phyloP scores from a whole-genome alignment of 2,113 vertebrate species.

The Solea senegalensis region DNA sequence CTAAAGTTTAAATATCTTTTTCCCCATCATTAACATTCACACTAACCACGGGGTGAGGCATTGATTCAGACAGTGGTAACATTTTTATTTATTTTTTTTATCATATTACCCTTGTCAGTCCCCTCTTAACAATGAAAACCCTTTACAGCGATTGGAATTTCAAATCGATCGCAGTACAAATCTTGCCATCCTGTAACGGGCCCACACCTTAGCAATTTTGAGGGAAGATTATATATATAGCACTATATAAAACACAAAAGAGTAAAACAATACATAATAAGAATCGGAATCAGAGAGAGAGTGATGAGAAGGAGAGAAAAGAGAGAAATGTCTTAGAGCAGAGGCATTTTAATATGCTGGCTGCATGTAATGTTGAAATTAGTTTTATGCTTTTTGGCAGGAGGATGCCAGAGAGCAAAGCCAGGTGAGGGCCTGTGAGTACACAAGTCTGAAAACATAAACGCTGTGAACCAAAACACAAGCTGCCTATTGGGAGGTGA shows the following conservation, averaged over 20 bases:
- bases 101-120: not conserved
- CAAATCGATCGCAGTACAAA: not conserved
- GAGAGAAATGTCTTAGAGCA: constrained; percentile 31
- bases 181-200: not conserved
- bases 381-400: constrained; percentile 81
- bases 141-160: constrained; percentile 3
- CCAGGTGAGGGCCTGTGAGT: constrained; percentile 78
- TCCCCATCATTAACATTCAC: no score
- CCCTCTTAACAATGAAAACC: constrained; percentile 10
- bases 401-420: constrained; percentile 74
- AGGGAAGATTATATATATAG: constrained; percentile 9
- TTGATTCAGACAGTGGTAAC: not conserved
- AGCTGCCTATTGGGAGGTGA: constrained; percentile 75
- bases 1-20: no score
- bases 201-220: constrained; percentile 15
- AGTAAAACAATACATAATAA: constrained; percentile 21
- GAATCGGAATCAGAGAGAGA: constrained; percentile 6
- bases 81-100: not conserved
- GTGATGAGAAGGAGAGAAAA: constrained; percentile 15
- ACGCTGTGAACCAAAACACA: constrained; percentile 78
- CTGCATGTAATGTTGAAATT: constrained; percentile 78
- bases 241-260: constrained; percentile 23
- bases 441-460: constrained; percentile 82
- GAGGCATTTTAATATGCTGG: constrained; percentile 68
- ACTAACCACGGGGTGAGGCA: no score